Conservation (phyloP, 2,797 vertebrate species). For the Eospalax fontanierii region DNA sequence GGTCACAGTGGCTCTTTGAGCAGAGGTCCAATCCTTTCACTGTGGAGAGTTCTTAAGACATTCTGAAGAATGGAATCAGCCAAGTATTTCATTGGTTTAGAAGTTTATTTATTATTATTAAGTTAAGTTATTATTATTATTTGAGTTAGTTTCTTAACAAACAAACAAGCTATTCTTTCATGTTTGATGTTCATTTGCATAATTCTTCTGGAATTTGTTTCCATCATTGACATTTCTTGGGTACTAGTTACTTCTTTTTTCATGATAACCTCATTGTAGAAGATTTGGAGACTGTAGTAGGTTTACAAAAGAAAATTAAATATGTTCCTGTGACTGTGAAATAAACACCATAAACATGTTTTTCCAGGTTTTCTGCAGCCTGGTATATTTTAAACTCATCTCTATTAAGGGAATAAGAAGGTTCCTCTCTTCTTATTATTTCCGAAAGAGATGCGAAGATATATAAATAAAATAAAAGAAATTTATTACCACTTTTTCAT, state of each 20-base stretch:
- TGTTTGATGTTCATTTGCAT: background rate
- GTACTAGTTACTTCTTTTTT: background rate
- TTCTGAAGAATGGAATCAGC: background rate
- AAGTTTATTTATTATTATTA: background rate
- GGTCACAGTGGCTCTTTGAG: background rate
- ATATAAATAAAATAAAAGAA: no score
- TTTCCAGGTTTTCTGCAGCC: background rate
- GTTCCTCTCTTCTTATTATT: background rate
- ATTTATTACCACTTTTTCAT: background rate
- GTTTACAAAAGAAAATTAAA: conserved; percentile 42
- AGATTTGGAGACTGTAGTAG: background rate
- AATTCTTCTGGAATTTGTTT: background rate
- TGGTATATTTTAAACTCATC: background rate
- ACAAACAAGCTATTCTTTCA: background rate
- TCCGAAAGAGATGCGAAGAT: background rate
- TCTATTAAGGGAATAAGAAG: background rate
- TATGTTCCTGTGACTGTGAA: background rate
- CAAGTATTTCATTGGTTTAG: background rate
- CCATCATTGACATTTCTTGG: background rate
- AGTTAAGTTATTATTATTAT: background rate
- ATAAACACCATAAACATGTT: conserved; percentile 5
- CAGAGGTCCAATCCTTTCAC: background rate
- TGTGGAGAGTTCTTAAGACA: background rate
- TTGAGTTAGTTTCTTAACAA: background rate
- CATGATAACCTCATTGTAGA: background rate